phyloP scores from a whole-genome alignment of 2,113 vertebrate genomes.

The Tiliqua scincoides region DNA sequence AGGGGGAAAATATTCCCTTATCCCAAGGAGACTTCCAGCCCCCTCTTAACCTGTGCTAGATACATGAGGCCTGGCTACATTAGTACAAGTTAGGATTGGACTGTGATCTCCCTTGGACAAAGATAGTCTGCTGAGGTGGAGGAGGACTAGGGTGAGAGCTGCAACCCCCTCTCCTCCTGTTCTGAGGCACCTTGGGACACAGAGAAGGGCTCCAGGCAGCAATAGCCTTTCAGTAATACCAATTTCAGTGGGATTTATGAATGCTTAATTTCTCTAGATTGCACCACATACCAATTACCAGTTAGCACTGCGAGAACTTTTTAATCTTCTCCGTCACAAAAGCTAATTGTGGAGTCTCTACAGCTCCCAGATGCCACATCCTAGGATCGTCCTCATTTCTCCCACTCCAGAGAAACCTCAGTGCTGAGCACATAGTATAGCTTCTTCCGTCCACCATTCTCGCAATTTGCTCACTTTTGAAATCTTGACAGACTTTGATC shows the following conservation, averaged over 20 bases:
- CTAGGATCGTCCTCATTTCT: background rate
- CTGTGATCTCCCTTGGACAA: too few relatives aligned
- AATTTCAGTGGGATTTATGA: background rate
- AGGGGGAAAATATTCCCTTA: too few relatives aligned
- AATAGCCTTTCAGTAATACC: background rate
- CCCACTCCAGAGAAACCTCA: background rate
- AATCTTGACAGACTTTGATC: background rate
- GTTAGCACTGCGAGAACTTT: background rate
- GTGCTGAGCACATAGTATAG: background rate
- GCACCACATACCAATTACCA: background rate
- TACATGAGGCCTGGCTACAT: too few relatives aligned
- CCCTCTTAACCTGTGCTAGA: too few relatives aligned
- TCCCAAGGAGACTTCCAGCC: too few relatives aligned
- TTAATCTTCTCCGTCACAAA: background rate
- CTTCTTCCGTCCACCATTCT: background rate
- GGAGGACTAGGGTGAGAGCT: too few relatives aligned
- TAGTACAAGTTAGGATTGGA: too few relatives aligned
- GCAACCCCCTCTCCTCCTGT: too few relatives aligned
- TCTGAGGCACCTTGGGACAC: too few relatives aligned
- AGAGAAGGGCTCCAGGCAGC: too few relatives aligned
- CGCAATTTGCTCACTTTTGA: background rate
- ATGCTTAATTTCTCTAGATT: background rate
- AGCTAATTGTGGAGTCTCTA: background rate
- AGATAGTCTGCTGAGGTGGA: too few relatives aligned
- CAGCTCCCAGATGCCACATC: background rate